Base-by-base conservation (phyloP, 2,888 invertebrate genomes). In the Mimas tiliae region DNA sequence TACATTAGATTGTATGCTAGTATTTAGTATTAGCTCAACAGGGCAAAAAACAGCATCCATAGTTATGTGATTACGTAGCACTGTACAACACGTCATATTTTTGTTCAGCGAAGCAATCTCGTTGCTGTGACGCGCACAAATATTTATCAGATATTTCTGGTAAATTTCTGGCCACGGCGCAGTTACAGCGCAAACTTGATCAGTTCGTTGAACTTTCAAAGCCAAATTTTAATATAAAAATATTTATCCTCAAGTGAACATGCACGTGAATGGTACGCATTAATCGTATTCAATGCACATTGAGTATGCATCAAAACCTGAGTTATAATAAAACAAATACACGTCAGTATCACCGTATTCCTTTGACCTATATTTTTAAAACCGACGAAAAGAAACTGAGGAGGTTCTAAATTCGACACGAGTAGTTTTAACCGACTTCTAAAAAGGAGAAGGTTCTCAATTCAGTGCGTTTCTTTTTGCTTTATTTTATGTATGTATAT, bases 91-190 rank as follows among this genome's bases (percentile, higher is more conserved):
- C 81, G 80, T 84, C 80, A 83, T 78, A 74, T 76, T 76, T 58
- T 76, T 73, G 72, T 77, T 74, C 74, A 70, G 69, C 69, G 72
- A 69, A 76, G 67, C 70, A 69, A 67, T 70, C 71, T 70, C 63
- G 71, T 74, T 70, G 75, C 73, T 74, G 75, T 76, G 71, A 73
- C 73, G 77, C 74, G 73, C 68, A 78, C 80, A 83, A 88, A 88
- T 85, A 86, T 89, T 87, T 86, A 87, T 85, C 76, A 70, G 74
- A 82, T 82, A 82, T 85, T 83, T 85, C 78, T 82, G 81, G 79
- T 82, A 83, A 83, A 82, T 76, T 76, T 71, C 73, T 75, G 72
- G 73, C 74, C 75, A 75, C 71, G 70, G 69, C 74, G 78, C 76
- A 81, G 75, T 77, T 73, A 75, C 74, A 73, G 71, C 75, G 74